These are phyloP conservation scores for Alosa sapidissima DNA, from an alignment of 2,797 vertebrate species.

Conservation along the genomic window DNA sequence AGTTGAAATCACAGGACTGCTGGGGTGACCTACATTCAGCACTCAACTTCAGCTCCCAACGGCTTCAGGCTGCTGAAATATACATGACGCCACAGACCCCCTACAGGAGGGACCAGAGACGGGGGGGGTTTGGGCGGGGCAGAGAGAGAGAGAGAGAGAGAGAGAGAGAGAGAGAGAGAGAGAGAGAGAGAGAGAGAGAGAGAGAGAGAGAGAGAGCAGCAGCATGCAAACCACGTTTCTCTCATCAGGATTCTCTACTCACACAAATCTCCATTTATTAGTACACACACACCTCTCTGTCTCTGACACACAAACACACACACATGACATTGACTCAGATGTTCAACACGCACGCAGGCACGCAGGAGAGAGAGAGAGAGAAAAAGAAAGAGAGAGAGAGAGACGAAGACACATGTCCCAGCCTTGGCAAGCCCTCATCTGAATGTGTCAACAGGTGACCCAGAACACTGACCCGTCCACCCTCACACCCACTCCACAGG, in stretches of 20 bases:
- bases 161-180: background rate
- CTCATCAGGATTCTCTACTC: too few species aligned
- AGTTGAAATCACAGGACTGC: background rate
- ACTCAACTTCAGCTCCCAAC: background rate
- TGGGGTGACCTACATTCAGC: background rate
- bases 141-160: background rate
- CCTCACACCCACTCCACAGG: constrained; percentile 39
- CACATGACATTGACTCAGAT: too few species aligned
- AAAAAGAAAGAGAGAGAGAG: too few species aligned
- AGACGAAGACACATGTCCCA: background rate
- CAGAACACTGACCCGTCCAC: constrained; percentile 33
- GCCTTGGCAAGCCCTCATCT: background rate
- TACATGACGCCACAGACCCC: constrained; percentile 54
- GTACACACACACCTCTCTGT: too few species aligned
- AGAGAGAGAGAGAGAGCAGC: background rate
- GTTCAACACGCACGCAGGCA: too few species aligned
- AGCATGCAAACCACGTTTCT: constrained; percentile 1
- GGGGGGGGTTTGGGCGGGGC: background rate
- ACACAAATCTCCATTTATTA: too few species aligned
- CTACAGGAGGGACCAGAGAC: background rate
- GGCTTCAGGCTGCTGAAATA: constrained; percentile 60
- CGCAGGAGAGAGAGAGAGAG: background rate
- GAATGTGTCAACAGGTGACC: background rate
- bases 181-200: background rate
- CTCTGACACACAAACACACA: background rate